These are phyloP conservation scores for Lordiphosa collinella DNA, from an alignment of 1,140 invertebrate genomes.

Conservation along the genomic window DNA sequence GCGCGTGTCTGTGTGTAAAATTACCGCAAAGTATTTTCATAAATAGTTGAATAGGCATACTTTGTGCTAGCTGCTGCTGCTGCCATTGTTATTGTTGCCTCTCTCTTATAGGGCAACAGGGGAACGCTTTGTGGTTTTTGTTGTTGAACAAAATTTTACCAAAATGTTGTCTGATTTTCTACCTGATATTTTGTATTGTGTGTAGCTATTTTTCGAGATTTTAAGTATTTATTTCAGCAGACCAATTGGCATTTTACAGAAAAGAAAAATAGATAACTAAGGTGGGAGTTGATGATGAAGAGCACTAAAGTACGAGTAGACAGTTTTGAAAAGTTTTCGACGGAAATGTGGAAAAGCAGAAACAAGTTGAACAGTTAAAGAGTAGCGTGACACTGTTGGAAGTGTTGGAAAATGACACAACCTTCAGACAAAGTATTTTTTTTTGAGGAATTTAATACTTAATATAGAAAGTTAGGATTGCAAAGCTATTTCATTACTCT, in stretches of 20 bases:
- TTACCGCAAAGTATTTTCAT: constrained; percentile 70
- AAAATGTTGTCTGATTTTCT: constrained; percentile 46
- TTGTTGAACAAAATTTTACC: constrained; percentile 35
- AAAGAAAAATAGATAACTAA: neutral
- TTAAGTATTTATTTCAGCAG: constrained; percentile 51
- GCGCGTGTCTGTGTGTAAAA: constrained; percentile 18
- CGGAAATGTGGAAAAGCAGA: constrained; percentile 8
- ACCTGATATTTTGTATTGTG: constrained; percentile 37
- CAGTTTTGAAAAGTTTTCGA: constrained; percentile 5
- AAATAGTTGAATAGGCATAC: constrained; percentile 71
- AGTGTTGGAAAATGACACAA: too few species aligned
- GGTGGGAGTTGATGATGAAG: constrained; percentile 3
- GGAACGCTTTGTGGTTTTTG: constrained; percentile 42
- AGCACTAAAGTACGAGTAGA: neutral
- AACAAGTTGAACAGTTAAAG: too few species aligned
- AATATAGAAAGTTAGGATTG: too few species aligned
- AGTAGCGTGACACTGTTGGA: too few species aligned
- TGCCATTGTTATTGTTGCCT: constrained; percentile 14
- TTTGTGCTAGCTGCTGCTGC: constrained; percentile 19
- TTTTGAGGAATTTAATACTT: too few species aligned
- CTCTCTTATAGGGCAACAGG: constrained; percentile 13
- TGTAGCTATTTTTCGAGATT: constrained; percentile 29
- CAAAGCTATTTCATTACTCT: too few species aligned
- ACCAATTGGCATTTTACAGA: constrained; percentile 34
- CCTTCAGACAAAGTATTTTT: too few species aligned